Percentiles rank a stretch among this genome's conserved stretches.
Conservation (phyloP, 1,140 invertebrate genomes). For the Pissodes strobi region DNA sequence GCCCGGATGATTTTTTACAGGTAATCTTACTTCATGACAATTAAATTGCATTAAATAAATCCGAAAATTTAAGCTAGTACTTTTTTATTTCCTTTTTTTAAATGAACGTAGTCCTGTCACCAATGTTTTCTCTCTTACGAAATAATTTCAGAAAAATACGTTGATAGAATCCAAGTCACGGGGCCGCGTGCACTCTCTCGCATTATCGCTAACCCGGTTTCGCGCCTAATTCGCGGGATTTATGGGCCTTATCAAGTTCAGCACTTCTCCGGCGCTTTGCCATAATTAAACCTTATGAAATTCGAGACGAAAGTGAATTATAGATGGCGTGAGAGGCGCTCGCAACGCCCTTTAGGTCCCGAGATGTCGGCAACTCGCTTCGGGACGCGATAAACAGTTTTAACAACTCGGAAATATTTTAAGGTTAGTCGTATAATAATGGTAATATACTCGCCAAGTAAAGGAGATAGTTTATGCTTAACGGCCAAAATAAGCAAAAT, state of each 20-base stretch:
- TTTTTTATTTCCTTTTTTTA: too few species aligned
- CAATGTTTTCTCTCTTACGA: neutral
- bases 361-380: neutral
- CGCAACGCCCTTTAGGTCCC: neutral
- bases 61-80: too few species aligned
- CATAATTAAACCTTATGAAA: slow-evolving; percentile 29
- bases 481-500: too few species aligned
- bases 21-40: too few species aligned
- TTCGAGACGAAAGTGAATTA: slow-evolving; percentile 20
- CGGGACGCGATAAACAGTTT: neutral
- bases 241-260: slow-evolving; percentile 22
- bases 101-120: neutral
- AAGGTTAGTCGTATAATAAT: too few species aligned
- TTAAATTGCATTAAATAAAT: too few species aligned
- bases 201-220: slow-evolving; percentile 12
- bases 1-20: too few species aligned
- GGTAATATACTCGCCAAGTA: too few species aligned
- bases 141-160: neutral
- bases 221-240: slow-evolving; percentile 25
- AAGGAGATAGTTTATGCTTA: too few species aligned
- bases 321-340: slow-evolving; percentile 1
- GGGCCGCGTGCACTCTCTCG: slow-evolving; percentile 10
- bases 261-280: slow-evolving; percentile 18
- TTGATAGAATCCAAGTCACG: slow-evolving; percentile 18
- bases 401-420: too few species aligned